Evolutionary conservation across 1,140 invertebrate species (phyloP).

Genomic region (Apocrypta bakeri): DNA sequence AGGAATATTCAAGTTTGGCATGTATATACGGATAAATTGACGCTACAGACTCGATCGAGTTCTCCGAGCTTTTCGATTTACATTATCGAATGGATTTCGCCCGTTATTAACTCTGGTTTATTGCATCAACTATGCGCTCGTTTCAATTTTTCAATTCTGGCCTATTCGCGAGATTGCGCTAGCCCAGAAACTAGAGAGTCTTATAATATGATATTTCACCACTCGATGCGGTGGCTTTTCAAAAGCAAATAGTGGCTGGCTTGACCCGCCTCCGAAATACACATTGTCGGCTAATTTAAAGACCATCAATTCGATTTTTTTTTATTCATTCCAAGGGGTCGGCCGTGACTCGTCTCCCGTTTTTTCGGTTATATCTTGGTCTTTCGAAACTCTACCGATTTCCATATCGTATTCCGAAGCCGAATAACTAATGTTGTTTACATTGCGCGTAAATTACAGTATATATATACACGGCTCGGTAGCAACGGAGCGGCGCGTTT

Average conservation of each 20-base stretch:
- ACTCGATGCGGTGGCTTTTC: background rate
- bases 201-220: background rate
- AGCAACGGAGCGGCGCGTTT: background rate
- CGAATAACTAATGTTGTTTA: slow-evolving; percentile 51
- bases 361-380: background rate
- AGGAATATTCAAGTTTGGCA: too few species aligned
- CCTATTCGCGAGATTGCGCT: too few species aligned
- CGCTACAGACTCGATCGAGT: too few species aligned
- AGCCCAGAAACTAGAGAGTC: background rate
- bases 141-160: too few species aligned
- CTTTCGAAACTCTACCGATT: slow-evolving; percentile 29
- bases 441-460: slow-evolving; percentile 51
- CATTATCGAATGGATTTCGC: too few species aligned
- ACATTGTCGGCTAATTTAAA: slow-evolving; percentile 46
- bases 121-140: too few species aligned
- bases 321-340: background rate
- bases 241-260: slow-evolving; percentile 26
- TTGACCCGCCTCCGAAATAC: background rate
- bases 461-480: background rate
- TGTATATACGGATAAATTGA: too few species aligned
- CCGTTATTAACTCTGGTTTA: too few species aligned
- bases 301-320: slow-evolving; percentile 38
- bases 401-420: slow-evolving; percentile 41
- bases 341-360: background rate
- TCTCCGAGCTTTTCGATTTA: too few species aligned